phyloP scores from a whole-genome alignment of 1,140 invertebrate genomes.

The Brachionus paranguensis region DNA sequence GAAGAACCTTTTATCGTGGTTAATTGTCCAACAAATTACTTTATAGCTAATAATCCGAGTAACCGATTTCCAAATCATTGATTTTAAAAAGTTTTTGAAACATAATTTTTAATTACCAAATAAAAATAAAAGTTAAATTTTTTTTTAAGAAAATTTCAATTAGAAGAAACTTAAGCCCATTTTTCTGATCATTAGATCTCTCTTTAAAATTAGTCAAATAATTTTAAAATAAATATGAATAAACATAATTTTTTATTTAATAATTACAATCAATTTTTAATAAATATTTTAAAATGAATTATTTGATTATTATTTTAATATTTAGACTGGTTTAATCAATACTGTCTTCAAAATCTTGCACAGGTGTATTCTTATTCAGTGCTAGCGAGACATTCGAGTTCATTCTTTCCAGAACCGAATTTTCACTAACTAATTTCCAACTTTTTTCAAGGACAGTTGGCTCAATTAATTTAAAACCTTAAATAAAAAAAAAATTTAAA shows the following conservation, averaged over 20 bases:
- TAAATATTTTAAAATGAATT: neutral
- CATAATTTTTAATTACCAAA: no score
- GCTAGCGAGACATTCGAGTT: neutral
- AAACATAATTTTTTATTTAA: neutral
- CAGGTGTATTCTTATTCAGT: conserved; percentile 25
- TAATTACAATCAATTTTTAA: neutral
- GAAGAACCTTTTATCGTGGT: no score
- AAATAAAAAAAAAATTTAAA: neutral
- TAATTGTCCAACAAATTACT: no score
- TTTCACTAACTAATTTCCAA: conserved; percentile 2
- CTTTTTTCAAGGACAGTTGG: neutral
- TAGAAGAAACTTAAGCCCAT: no score
- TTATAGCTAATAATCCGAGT: no score
- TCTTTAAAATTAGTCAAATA: no score
- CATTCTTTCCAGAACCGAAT: neutral
- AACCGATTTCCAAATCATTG: no score
- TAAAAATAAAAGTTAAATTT: no score
- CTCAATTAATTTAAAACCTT: conserved; percentile 20
- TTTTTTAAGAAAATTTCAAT: no score
- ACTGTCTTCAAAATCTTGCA: neutral
- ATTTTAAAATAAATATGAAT: neutral
- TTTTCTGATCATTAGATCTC: no score
- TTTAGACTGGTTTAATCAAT: neutral
- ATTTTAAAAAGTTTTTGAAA: no score
- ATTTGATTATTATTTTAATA: neutral